These are phyloP conservation scores for Campoplex nolae DNA, from an alignment of 2,888 invertebrate species.

Conservation along the genomic window DNA sequence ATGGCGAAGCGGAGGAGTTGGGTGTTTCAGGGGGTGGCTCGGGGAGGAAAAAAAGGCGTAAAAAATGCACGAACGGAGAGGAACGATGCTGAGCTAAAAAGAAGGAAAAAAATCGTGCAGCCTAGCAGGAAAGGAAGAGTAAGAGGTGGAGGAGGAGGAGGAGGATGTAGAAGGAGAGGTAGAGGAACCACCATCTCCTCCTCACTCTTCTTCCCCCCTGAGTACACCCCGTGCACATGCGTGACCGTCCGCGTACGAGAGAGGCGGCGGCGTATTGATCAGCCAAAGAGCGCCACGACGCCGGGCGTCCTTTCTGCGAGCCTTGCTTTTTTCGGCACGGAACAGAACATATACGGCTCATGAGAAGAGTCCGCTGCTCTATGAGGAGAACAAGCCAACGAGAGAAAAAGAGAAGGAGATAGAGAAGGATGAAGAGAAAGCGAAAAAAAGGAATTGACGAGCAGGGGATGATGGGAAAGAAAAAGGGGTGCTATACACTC, in stretches of 20 bases:
- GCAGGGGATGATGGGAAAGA: slow-evolving; percentile 58
- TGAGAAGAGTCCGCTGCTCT: slow-evolving; percentile 63
- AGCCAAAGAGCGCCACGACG: slow-evolving; percentile 84
- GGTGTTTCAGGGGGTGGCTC: slow-evolving; percentile 47
- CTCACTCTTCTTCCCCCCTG: slow-evolving; percentile 46
- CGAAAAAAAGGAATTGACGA: slow-evolving; percentile 53
- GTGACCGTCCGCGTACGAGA: slow-evolving; percentile 84
- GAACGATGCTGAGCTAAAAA: slow-evolving; percentile 73
- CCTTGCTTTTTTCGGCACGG: slow-evolving; percentile 82
- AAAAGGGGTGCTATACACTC: slow-evolving; percentile 22
- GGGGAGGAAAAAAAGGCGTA: slow-evolving; percentile 75
- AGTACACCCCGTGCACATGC: slow-evolving; percentile 83
- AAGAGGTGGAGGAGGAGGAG: slow-evolving; percentile 47
- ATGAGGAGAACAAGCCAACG: slow-evolving; percentile 57
- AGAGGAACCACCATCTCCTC: slow-evolving; percentile 61
- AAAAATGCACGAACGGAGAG: slow-evolving; percentile 78
- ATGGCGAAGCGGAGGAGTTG: slow-evolving; percentile 69
- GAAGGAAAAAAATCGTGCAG: slow-evolving; percentile 69
- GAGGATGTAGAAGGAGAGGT: slow-evolving; percentile 51
- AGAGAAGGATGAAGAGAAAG: slow-evolving; percentile 64
- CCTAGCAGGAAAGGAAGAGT: slow-evolving; percentile 71
- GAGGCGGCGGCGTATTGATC: slow-evolving; percentile 83
- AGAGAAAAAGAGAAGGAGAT: slow-evolving; percentile 59
- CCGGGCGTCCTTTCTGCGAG: slow-evolving; percentile 84
- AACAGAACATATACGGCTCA: slow-evolving; percentile 40